A percentile compares a stretch with the other conserved stretches of the same genome.
These are phyloP conservation scores for Lydus trimaculatus DNA, from an alignment of 2,888 invertebrate species.

Conservation along the genomic window DNA sequence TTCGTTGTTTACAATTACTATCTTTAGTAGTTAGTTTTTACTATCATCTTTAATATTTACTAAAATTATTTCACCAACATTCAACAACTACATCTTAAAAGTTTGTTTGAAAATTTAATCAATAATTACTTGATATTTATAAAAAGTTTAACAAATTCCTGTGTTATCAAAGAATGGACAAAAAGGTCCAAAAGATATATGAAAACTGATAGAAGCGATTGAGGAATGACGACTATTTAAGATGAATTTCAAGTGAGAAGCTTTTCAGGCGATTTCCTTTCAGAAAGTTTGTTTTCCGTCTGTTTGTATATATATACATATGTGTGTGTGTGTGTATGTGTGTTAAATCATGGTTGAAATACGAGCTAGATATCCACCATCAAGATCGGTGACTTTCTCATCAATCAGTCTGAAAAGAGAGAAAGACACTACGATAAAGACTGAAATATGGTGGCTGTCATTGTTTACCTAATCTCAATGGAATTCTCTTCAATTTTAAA, in stretches of 20 bases:
- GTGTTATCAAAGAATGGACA: too few species aligned
- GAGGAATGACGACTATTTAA: not conserved
- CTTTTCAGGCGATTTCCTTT: not conserved
- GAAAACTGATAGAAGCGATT: not conserved
- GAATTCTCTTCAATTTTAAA: not conserved
- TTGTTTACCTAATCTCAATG: not conserved
- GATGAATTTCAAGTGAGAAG: constrained; percentile 3
- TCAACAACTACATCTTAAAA: not conserved
- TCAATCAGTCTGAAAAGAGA: not conserved
- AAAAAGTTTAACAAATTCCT: too few species aligned
- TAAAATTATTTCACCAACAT: not conserved
- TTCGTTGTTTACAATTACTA: constrained; percentile 39
- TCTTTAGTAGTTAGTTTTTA: constrained; percentile 39
- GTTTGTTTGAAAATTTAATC: too few species aligned
- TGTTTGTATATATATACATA: not conserved
- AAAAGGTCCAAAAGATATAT: not conserved
- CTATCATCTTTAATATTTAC: constrained; percentile 35
- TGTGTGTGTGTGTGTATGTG: not conserved
- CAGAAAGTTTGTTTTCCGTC: not conserved
- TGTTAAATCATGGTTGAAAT: not conserved
- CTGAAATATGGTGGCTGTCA: not conserved
- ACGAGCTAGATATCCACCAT: constrained; percentile 3
- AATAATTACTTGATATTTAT: too few species aligned
- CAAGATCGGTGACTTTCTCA: constrained; percentile 2
- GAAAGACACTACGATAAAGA: not conserved